Base-by-base conservation (phyloP, 2,888 invertebrate species). In the Syrphus vitripennis region DNA sequence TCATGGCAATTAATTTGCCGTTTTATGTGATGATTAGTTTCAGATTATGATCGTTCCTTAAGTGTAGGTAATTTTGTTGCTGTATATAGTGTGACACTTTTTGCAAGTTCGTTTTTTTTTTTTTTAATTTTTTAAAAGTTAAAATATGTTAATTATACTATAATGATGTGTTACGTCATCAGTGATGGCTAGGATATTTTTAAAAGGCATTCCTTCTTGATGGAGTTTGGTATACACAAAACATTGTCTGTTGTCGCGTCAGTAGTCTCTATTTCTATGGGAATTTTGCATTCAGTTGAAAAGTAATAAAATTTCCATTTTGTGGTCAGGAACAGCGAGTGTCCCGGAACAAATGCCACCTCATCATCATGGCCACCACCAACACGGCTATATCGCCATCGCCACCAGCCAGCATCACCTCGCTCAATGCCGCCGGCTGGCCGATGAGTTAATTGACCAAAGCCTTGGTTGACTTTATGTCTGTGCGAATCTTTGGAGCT, bases 1-100 rank as follows among this genome's bases (percentile, higher is more conserved):
- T 86, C 82, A 78, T 61, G 74, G 86, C 48, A 82, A 86, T 86
- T 86, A 86, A 86, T 86, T 86, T 63, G 74, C 72, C 82, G 65
- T 86, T 82, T 86, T 86, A 82, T 78, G 78, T 42, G 77, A 82
- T 82, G 86, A 86, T 82, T 86, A 74, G 86, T 78, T 69, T 82
- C 50, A 77, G 86, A 82, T 82, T 74, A 77, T 74, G 69, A 86
- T 74, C 77, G 78, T 55, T 61, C 65, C 63, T 10, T 40, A 45
- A 29, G 14, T 71, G 26, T 50, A 42, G 12, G 67, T 69, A 65
- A 67, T 67, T 67, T 50, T 29, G 67, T 48, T 63, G 65, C 40
- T 42, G 7, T 21, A 7, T 31, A 19, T 16, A n/a, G 71, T 69
- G 83, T 78, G 69, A 74, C 61, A 65, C 59, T 69, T 74, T 70